phyloP scores from a whole-genome alignment of 2,888 invertebrate species.

The Caenorhabditis sp. region DNA sequence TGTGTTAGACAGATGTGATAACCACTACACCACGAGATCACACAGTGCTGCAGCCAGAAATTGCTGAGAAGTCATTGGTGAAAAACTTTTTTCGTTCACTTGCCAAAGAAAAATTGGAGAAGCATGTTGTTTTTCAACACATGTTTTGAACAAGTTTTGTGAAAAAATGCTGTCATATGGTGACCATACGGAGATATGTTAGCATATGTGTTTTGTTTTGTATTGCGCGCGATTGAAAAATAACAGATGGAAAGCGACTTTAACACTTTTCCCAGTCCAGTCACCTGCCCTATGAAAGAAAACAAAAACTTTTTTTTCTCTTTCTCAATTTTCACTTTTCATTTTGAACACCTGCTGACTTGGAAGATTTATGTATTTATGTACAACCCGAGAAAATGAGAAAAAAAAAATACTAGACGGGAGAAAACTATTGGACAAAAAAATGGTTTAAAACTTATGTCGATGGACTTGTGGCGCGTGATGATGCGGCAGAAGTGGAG shows the following conservation, averaged over 20 bases:
- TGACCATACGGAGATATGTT: background rate
- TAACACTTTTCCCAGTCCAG: too few relatives aligned
- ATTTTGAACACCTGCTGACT: background rate
- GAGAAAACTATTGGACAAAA: background rate
- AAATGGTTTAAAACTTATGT: background rate
- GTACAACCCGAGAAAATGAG: background rate
- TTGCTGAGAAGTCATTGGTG: too few relatives aligned
- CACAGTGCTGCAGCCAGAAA: too few relatives aligned
- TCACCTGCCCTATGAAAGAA: background rate
- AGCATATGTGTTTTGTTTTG: background rate
- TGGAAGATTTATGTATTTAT: background rate
- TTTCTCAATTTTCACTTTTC: background rate
- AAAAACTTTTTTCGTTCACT: background rate
- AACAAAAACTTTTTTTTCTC: background rate
- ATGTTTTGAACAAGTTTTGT: background rate
- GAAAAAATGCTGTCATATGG: background rate
- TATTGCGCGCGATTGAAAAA: background rate
- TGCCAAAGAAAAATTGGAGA: background rate
- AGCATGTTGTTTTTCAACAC: background rate
- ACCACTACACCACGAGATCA: constrained; percentile 68
- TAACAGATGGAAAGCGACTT: background rate
- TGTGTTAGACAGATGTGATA: constrained; percentile 70
- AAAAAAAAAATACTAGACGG: background rate
- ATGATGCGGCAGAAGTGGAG: constrained; percentile 17
- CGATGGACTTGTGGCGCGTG: constrained; percentile 15